phyloP scores from a whole-genome alignment of 1,140 invertebrate species.

The Proales similis region DNA sequence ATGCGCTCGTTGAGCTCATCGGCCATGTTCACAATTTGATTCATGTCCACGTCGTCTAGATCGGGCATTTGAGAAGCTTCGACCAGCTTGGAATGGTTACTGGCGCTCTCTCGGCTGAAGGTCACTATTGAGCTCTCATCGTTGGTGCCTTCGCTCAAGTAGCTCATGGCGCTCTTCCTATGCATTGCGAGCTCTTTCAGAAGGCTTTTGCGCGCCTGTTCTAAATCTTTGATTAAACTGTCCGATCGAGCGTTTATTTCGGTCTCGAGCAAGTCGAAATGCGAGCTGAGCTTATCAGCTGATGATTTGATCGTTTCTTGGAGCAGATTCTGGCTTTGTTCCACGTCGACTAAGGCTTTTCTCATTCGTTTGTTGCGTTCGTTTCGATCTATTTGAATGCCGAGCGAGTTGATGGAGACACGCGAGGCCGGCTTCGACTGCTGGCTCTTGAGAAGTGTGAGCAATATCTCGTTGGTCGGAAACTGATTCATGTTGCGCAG shows the following conservation, averaged over 20 bases:
- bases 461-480: slow-evolving; percentile 10
- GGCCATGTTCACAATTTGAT: slow-evolving; percentile 16
- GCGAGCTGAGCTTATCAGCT: neutral
- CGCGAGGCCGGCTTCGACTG: neutral
- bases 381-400: too few species aligned
- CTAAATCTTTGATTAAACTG: slow-evolving; percentile 2
- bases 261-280: neutral
- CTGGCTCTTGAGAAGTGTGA: neutral
- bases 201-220: slow-evolving; percentile 1
- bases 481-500: neutral
- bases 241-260: slow-evolving; percentile 10
- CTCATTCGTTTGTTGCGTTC: neutral
- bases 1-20: too few species aligned
- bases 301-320: neutral
- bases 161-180: neutral
- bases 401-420: too few species aligned
- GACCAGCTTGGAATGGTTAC: neutral
- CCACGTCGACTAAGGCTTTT: neutral
- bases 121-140: neutral
- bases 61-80: neutral
- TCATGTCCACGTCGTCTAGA: neutral
- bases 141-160: neutral
- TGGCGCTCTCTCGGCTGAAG: neutral
- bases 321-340: neutral
- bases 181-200: neutral